phyloP scores from a whole-genome alignment of 1,140 invertebrate genomes.

The Mycetomoellerius zeteki region DNA sequence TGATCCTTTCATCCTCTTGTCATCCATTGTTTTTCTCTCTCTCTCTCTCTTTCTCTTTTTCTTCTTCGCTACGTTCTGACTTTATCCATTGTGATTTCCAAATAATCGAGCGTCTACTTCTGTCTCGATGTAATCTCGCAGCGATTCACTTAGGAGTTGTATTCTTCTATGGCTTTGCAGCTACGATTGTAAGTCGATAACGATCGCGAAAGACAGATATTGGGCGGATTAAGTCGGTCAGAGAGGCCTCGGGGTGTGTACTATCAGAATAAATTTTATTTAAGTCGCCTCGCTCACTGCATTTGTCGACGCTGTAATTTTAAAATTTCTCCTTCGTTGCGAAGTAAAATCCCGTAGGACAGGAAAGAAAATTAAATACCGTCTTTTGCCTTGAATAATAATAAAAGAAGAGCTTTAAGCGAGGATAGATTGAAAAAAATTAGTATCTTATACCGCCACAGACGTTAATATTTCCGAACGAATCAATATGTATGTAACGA shows the following conservation, averaged over 20 bases:
- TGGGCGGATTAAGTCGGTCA: conserved; percentile 19
- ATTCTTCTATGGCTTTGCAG: not conserved
- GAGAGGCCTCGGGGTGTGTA: not conserved
- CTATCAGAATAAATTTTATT: conserved; percentile 37
- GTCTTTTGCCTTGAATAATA: conserved; percentile 20
- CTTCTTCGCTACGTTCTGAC: not conserved
- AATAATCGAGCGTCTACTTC: conserved; percentile 22
- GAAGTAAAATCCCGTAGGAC: not conserved
- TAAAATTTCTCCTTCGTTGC: not conserved
- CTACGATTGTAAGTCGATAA: not conserved
- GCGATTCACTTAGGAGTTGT: not conserved
- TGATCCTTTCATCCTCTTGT: not conserved
- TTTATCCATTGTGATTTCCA: not conserved
- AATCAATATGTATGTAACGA: not conserved
- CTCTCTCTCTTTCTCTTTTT: too few species aligned
- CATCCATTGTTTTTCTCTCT: too few species aligned
- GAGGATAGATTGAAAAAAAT: not conserved
- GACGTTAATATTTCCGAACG: not conserved
- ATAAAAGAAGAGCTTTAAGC: not conserved
- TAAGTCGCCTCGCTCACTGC: not conserved
- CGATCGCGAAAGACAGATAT: conserved; percentile 35
- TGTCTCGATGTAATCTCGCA: conserved; percentile 1
- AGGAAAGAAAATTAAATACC: conserved; percentile 24
- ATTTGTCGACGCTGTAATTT: conserved; percentile 13
- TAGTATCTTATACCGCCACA: not conserved